Evolutionary conservation across 1,140 invertebrate species (phyloP), one percentile per base, ranked within the genome.

Genomic region (Zaprionus inermis): DNA sequence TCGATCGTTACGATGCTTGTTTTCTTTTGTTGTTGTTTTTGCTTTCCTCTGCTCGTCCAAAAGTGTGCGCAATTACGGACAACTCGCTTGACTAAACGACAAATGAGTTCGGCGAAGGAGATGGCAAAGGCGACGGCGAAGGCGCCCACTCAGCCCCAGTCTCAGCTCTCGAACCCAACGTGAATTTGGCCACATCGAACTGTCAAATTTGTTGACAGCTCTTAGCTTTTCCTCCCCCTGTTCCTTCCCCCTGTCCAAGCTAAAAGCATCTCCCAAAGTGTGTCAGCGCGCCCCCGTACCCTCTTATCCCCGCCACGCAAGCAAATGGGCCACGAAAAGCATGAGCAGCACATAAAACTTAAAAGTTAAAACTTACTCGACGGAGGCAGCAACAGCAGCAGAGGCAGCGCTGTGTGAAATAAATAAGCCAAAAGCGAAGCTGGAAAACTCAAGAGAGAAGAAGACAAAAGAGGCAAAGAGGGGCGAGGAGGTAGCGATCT

Each of bases 181-280:
- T 34, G 61, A 38, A 57, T 51, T 71, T 51, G 41, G 41, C 51
- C 51, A 56, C 66, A 69, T 75, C 72, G 67, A 72, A 68, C 82
- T 84, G 81, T 86, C 82, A 84, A 86, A 85, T 86, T 81, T 77
- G 82, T 70, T 86, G 81, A 86, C 81, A 84, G 81, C 81, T 68
- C 41, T 46, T 71, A 78, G 81, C 77, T 82, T 5, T 5, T 28
- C 24, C 24, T 5, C 24, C 5, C 24, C 24, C 24, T 4, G 0
- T 5, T 28, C 1, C 24, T 30, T 24, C 36, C 64, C 34, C 55
- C 44, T 34, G 22, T 68, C 38, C 64, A 44, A 60, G 55, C 46
- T 32, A 81, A 83, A 76, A 82, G 79, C 78, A 84, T 84, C 81
- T 82, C 70, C 58, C 68, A 12, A 70, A 70, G 67, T 75, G 67